phyloP scores from a whole-genome alignment of 2,113 vertebrate species.

The Onychostoma macrolepis region DNA sequence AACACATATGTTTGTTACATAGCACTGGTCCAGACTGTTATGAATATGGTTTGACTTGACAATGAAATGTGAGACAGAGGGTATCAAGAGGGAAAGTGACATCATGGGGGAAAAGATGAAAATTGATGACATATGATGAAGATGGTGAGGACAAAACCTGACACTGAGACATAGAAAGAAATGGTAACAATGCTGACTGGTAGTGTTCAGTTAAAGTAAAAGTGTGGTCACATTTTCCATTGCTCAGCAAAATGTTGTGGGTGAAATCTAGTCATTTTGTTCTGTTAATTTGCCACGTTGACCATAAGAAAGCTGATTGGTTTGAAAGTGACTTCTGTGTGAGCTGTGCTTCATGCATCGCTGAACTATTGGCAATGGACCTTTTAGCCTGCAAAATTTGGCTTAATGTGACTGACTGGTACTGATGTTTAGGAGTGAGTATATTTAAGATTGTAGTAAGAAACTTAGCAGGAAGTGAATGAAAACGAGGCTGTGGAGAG shows the following conservation, averaged over 20 bases:
- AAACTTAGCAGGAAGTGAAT: not conserved
- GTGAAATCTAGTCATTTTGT: not conserved
- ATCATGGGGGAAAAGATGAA: not conserved
- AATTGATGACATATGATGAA: not conserved
- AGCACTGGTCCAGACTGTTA: not conserved
- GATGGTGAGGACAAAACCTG: not conserved
- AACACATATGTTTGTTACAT: not conserved
- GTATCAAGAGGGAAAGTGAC: not conserved
- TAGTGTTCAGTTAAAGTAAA: not conserved
- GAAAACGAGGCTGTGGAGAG: not conserved
- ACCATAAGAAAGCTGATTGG: not conserved
- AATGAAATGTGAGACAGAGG: not conserved
- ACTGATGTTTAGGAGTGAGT: not conserved
- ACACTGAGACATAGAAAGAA: not conserved
- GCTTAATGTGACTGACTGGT: not conserved
- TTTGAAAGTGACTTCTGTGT: not conserved
- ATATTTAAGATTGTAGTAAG: not conserved
- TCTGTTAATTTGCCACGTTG: not conserved
- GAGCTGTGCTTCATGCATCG: not conserved
- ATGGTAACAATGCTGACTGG: not conserved
- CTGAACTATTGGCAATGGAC: not conserved
- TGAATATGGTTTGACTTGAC: not conserved
- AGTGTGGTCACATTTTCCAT: not conserved
- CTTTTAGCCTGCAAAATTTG: not conserved
- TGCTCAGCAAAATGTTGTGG: not conserved